Evolutionary conservation across 2,113 vertebrate genomes (phyloP).

Genomic region (Turnix velox): DNA sequence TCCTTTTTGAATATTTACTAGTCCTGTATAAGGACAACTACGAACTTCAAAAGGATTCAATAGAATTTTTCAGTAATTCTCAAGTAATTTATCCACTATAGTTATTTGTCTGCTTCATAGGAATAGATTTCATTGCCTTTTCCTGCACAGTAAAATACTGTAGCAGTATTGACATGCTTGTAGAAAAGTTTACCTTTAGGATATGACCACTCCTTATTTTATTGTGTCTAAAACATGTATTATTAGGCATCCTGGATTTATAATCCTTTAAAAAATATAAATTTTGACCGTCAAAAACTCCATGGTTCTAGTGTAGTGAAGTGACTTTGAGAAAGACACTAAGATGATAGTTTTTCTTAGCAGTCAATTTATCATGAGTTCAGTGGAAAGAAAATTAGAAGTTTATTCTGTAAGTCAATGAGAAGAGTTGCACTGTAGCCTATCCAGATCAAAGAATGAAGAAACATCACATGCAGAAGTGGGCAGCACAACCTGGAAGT

Average conservation of each 20-base stretch:
- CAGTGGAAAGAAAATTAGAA: neutral
- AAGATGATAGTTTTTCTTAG: neutral
- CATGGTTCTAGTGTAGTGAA: neutral
- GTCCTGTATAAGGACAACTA: neutral
- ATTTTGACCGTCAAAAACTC: neutral
- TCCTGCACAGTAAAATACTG: neutral
- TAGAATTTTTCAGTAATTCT: neutral
- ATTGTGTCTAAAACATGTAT: neutral
- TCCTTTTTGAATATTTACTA: neutral
- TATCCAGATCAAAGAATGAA: neutral
- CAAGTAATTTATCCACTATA: neutral
- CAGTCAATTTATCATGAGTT: neutral
- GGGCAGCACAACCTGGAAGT: neutral
- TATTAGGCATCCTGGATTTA: neutral
- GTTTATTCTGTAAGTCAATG: neutral
- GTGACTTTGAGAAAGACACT: neutral
- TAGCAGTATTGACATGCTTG: neutral
- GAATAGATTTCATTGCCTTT: neutral
- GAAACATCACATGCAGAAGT: neutral
- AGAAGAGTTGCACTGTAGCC: neutral
- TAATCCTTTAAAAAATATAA: neutral
- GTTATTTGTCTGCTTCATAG: neutral
- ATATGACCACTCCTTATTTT: neutral
- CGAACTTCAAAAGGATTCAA: neutral
- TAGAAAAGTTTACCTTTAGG: neutral